Conservation (phyloP, 2,113 vertebrate species). For the Kobus ellipsiprymnus region DNA sequence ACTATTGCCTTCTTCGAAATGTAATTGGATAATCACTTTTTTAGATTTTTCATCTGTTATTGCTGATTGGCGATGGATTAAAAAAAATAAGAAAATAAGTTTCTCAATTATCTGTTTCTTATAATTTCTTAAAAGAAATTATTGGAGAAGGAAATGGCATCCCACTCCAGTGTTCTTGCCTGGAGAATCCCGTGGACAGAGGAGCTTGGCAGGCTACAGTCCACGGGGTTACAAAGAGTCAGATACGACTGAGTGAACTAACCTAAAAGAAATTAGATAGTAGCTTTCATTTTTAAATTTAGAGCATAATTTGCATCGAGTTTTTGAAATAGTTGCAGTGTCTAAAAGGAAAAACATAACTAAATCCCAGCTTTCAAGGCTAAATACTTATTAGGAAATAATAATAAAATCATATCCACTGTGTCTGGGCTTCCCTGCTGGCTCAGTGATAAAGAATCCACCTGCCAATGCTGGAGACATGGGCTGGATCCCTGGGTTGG, state of each 20-base stretch:
- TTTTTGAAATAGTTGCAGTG: background rate
- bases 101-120: background rate
- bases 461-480: background rate
- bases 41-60: slow-evolving; percentile 37
- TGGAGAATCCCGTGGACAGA: background rate
- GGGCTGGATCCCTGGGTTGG: background rate
- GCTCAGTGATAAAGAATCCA: background rate
- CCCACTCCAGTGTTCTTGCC: background rate
- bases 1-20: background rate
- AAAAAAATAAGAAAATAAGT: background rate
- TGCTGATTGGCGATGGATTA: slow-evolving; percentile 38
- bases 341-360: background rate
- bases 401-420: background rate
- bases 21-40: background rate
- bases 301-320: background rate
- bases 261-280: background rate
- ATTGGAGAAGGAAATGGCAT: background rate
- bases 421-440: background rate
- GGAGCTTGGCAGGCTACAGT: background rate
- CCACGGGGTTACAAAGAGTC: background rate
- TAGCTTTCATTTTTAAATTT: slow-evolving; percentile 1
- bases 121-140: background rate
- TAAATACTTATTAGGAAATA: background rate
- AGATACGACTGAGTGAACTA: background rate
- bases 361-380: background rate